Percentiles rank a stretch among this genome's conserved stretches.
These are phyloP conservation scores for Grammomys surdaster DNA, from an alignment of 2,113 vertebrate species.

Conservation along the genomic window DNA sequence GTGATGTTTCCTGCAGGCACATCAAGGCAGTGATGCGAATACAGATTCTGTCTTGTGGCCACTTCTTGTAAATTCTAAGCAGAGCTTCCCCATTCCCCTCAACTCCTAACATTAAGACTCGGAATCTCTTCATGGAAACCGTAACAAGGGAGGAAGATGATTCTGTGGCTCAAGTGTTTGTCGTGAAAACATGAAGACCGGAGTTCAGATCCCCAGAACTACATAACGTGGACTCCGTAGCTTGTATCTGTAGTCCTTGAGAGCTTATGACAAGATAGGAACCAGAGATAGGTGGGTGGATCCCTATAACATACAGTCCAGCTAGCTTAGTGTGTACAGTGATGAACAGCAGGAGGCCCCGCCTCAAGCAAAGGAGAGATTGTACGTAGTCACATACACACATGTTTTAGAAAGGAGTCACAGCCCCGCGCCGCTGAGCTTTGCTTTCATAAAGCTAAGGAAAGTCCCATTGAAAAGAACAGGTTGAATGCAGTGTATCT, in stretches of 20 bases:
- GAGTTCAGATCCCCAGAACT: neutral
- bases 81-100: neutral
- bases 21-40: neutral
- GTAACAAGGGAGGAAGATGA: neutral
- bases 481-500: neutral
- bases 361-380: neutral
- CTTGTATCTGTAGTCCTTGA: neutral
- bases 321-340: neutral
- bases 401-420: neutral
- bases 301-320: neutral
- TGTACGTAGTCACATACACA: no score
- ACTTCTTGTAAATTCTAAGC: slow-evolving; percentile 9
- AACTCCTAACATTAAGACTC: neutral
- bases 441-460: neutral
- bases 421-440: neutral
- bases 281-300: neutral
- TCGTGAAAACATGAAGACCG: no score
- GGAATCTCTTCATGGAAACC: neutral
- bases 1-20: neutral
- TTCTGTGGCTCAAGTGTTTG: neutral
- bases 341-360: neutral
- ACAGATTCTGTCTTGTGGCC: slow-evolving; percentile 19
- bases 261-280: neutral
- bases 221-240: neutral
- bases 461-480: slow-evolving; percentile 36